Evolutionary conservation across 2,888 invertebrate species (phyloP).

Genomic region (Calameuta filiformis): DNA sequence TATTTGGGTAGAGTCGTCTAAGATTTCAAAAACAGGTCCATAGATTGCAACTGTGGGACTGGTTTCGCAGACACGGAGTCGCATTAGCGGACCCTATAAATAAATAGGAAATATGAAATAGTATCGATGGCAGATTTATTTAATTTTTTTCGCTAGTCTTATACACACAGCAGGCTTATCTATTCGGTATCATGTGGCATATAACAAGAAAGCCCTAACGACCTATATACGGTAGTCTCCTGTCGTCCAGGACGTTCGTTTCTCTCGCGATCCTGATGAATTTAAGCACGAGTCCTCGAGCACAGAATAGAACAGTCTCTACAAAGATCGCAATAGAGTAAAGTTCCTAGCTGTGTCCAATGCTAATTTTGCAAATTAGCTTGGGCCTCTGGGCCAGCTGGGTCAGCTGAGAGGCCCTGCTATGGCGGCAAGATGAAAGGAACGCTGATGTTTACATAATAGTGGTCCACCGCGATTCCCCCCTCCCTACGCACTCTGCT

Average conservation of each 20-base stretch:
- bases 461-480: slow-evolving; percentile 71
- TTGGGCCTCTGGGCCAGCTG: slow-evolving; percentile 22
- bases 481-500: slow-evolving; percentile 23
- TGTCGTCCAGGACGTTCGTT: neutral
- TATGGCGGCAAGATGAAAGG: slow-evolving; percentile 73
- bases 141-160: neutral
- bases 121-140: neutral
- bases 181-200: neutral
- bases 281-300: neutral
- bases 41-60: slow-evolving; percentile 2
- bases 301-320: neutral
- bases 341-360: slow-evolving; percentile 23
- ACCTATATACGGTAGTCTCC: neutral
- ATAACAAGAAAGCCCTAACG: neutral
- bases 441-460: slow-evolving; percentile 76
- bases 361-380: slow-evolving; percentile 42
- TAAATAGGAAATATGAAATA: neutral
- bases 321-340: neutral
- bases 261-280: neutral
- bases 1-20: slow-evolving; percentile 13
- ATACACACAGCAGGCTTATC: neutral
- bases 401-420: slow-evolving; percentile 23
- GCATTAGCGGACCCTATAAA: neutral
- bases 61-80: neutral
- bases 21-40: slow-evolving; percentile 17